Evolutionary conservation across 92 coral and sea anemone genomes (phyloP).

Genomic region (Hydrozoanthus gracilis): DNA sequence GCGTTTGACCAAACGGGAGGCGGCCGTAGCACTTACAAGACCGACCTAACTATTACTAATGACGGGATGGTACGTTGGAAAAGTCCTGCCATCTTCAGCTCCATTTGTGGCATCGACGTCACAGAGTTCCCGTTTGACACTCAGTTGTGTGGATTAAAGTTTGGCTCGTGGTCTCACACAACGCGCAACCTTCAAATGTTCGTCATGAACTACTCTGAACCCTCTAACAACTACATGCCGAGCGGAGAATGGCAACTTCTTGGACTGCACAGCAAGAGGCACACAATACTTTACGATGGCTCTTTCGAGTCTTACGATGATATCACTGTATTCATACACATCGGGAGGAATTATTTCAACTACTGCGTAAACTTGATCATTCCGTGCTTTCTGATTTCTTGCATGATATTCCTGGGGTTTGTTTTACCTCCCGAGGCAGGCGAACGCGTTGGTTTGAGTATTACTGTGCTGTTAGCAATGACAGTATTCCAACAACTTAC

Average conservation of each 20-base stretch:
- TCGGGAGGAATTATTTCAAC: conserved; percentile 63
- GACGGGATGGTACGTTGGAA: conserved; percentile 56
- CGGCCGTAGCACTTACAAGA: conserved; percentile 63
- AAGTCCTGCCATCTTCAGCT: conserved; percentile 65
- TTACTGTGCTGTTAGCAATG: conserved; percentile 83
- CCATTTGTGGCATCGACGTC: conserved; percentile 67
- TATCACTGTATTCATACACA: conserved; percentile 61
- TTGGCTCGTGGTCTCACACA: conserved; percentile 70
- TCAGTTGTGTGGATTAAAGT: conserved; percentile 64
- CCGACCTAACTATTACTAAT: conserved; percentile 31
- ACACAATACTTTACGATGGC: conserved; percentile 25
- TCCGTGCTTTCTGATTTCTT: conserved; percentile 77
- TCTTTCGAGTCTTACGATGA: conserved; percentile 45
- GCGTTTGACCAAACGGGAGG: conserved; percentile 63
- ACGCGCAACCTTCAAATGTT: conserved; percentile 41
- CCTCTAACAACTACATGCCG: conserved; percentile 55
- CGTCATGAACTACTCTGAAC: conserved; percentile 20
- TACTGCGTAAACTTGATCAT: conserved; percentile 74
- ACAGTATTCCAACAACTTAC: conserved; percentile 91
- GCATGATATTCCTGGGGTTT: conserved; percentile 84
- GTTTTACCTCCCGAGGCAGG: conserved; percentile 86
- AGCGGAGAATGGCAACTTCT: conserved; percentile 83
- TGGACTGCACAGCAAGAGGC: conserved; percentile 16
- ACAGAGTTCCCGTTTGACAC: conserved; percentile 70
- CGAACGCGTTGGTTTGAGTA: conserved; percentile 80